phyloP scores from a whole-genome alignment of 2,888 invertebrate species.

The Eilema sororculum region DNA sequence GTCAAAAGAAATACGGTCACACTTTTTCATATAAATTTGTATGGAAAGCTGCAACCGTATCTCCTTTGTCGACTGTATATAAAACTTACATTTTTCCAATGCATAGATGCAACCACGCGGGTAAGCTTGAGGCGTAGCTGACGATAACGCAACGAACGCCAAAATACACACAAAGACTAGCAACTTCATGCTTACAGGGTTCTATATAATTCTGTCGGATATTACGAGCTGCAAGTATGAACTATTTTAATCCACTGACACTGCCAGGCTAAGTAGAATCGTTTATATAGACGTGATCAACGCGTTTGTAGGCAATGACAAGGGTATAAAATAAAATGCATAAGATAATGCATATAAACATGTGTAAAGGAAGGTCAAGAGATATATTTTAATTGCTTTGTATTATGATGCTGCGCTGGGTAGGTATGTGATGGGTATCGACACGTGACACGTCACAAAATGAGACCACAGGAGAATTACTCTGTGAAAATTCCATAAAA shows the following conservation, averaged over 20 bases:
- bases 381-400: not conserved
- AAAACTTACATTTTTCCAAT: conserved; percentile 64
- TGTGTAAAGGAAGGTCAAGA: not conserved
- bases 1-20: no score
- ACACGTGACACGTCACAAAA: no score
- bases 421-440: no score
- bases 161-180: conserved; percentile 43
- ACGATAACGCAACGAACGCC: conserved; percentile 43
- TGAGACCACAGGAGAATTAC: no score
- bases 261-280: conserved; percentile 18
- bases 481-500: no score
- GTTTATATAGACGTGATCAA: conserved; percentile 17
- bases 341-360: not conserved
- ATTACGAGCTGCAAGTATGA: conserved; percentile 10
- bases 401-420: no score
- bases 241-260: conserved; percentile 28
- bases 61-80: no score
- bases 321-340: not conserved
- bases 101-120: conserved; percentile 64
- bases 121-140: conserved; percentile 38
- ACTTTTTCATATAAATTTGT: no score
- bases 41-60: no score
- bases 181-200: conserved; percentile 51
- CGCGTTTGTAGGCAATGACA: not conserved
- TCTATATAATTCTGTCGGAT: conserved; percentile 26